Conservation (phyloP, 2,888 invertebrate species). For the Eristalinus aeneus region DNA sequence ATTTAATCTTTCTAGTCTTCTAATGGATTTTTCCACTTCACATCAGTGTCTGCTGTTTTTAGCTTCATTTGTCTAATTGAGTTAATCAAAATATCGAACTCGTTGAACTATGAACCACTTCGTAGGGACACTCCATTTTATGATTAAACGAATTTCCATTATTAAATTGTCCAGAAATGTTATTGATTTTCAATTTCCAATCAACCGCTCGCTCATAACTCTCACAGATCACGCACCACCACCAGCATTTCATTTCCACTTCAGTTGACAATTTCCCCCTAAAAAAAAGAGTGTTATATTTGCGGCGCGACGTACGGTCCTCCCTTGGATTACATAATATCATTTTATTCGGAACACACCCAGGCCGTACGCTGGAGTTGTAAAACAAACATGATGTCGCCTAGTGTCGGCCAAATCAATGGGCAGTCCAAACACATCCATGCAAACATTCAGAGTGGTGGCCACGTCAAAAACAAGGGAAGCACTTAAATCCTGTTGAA, state of each 20-base stretch:
- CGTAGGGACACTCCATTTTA: neutral
- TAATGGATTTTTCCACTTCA: too few relatives aligned
- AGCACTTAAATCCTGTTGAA: conserved; percentile 53
- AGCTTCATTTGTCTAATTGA: neutral
- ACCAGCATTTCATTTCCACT: conserved; percentile 19
- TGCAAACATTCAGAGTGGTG: neutral
- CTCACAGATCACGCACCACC: neutral
- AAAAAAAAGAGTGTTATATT: neutral
- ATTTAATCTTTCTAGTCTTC: too few relatives aligned
- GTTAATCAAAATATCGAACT: neutral
- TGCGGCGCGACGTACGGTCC: neutral
- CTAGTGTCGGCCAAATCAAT: neutral
- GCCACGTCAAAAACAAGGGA: conserved; percentile 43
- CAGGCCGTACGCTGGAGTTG: conserved; percentile 1
- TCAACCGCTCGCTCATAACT: neutral
- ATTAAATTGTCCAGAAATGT: conserved; percentile 14
- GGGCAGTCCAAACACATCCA: neutral
- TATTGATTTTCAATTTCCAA: conserved; percentile 23
- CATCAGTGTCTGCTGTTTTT: too few relatives aligned
- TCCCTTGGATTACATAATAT: conserved; percentile 27
- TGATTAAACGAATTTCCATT: neutral
- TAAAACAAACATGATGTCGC: neutral
- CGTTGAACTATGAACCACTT: neutral
- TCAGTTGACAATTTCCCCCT: conserved; percentile 28
- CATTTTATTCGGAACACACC: conserved; percentile 2